Base-by-base conservation (phyloP, 2,113 vertebrate genomes). In the Scomber scombrus region DNA sequence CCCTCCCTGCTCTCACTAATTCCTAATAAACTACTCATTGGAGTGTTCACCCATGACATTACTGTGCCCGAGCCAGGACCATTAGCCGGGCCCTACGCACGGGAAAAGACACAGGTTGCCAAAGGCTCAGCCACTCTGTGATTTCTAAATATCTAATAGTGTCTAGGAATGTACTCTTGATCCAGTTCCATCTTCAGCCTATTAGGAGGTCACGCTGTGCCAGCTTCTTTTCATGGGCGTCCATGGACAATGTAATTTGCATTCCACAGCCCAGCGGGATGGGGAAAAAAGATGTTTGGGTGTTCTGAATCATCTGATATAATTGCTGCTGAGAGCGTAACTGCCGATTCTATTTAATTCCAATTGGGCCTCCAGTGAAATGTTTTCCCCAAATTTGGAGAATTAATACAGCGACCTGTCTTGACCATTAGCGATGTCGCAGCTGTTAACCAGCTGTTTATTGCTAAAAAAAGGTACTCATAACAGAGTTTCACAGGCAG, bases 111-210 rank as follows among this genome's bases (percentile, higher is more conserved):
- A 80, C 68, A 57, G 80, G 74, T 87, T 85, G 77, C 91, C 66
- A 71, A 82, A 74, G 82, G 78, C 78, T 78, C 47, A 63, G 47
- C 69, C 82, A 75, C 65, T 84, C 75, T 26, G 63, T 60, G 47
- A 92, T 88, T 90, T 81, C 78, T 85, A 89, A 92, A 92, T 81
- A 86, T 89, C 79, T 81, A 89, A 86, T 81, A 75, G 78, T 82
- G 90, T 93, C 78, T 82, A 84, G 91, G 90, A 93, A 93, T 94
- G 89, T 84, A 66, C 64, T 89, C 85, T 90, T 85, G 85, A 90
- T 85, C 83, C 85, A 61, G 82, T 85, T 93, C 91, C 88, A 91
- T 93, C 85, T 75, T 88, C 73, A 80, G 82, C 76, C 77, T 81
- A 88, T 89, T 87, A 90, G 80, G 82, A 89, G 89, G 88, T 92